These are phyloP conservation scores for Peromyscus californicus DNA, from an alignment of 2,113 vertebrate genomes.

Conservation along the genomic window DNA sequence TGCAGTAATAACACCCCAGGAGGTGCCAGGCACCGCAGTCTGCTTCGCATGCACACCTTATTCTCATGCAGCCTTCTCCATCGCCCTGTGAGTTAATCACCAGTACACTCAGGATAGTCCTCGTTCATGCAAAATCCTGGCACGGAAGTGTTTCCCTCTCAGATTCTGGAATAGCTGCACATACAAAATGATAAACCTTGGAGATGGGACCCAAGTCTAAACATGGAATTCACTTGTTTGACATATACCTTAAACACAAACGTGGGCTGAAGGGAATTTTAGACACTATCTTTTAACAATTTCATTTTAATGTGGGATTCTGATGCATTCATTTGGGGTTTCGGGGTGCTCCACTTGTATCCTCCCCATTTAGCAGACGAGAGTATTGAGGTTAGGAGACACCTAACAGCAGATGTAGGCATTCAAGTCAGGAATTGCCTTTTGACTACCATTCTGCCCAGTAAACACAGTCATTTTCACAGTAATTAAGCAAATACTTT, in stretches of 20 bases:
- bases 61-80: background rate
- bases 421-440: background rate
- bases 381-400: background rate
- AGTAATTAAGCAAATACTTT: slow-evolving; percentile 85
- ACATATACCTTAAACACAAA: background rate
- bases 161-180: background rate
- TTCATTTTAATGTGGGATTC: background rate
- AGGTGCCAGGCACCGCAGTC: background rate
- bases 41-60: background rate
- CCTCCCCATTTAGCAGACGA: background rate
- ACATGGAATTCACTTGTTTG: background rate
- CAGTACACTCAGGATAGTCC: rapidly evolving
- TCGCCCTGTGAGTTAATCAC: background rate
- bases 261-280: background rate
- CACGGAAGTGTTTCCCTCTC: background rate
- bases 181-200: background rate
- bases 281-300: background rate
- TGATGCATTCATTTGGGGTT: background rate
- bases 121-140: background rate
- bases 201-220: background rate
- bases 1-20: background rate
- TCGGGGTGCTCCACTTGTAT: background rate
- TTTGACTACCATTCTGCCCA: background rate
- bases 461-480: background rate
- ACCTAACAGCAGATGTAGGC: background rate